A percentile compares a stretch with the other conserved stretches of the same genome.
Conservation (phyloP, 2,113 vertebrate genomes). For the Octodon degus region DNA sequence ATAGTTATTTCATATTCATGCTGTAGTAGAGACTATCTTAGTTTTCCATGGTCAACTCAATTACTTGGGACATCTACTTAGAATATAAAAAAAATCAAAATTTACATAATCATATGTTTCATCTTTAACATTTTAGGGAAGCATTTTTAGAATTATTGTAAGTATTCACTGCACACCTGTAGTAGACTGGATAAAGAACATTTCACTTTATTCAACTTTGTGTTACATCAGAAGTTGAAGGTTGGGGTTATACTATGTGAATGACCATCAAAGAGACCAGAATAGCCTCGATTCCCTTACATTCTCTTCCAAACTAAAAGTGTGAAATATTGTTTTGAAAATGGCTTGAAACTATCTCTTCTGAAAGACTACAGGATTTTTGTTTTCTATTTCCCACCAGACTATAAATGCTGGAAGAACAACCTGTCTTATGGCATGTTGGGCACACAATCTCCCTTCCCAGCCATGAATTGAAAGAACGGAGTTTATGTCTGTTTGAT, state of each 20-base stretch:
- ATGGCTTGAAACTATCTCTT: conserved; percentile 59
- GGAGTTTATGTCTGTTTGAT: conserved; percentile 73
- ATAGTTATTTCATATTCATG: conserved; percentile 69
- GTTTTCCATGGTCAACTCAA: conserved; percentile 78
- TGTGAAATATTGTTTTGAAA: conserved; percentile 60
- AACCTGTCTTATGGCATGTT: conserved; percentile 77
- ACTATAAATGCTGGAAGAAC: conserved; percentile 77
- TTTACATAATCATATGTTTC: not conserved
- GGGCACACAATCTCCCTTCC: conserved; percentile 70
- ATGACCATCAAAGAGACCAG: conserved; percentile 45
- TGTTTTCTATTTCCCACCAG: conserved; percentile 74
- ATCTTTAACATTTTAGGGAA: conserved; percentile 20
- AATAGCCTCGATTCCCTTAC: conserved; percentile 38
- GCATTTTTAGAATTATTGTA: not conserved
- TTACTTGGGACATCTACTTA: conserved; percentile 61
- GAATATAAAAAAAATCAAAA: conserved; percentile 67
- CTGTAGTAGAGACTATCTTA: conserved; percentile 55
- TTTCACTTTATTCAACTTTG: not conserved
- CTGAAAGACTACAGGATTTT: conserved; percentile 64
- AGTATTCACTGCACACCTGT: not conserved
- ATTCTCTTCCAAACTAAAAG: conserved; percentile 55
- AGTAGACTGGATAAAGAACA: not conserved
- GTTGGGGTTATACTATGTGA: not conserved
- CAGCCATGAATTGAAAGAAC: conserved; percentile 74
- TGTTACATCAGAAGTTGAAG: not conserved